A percentile compares a stretch with the other conserved stretches of the same genome.
These are phyloP conservation scores for Tromatobia lineatoria DNA, from an alignment of 2,888 invertebrate genomes.

Conservation along the genomic window DNA sequence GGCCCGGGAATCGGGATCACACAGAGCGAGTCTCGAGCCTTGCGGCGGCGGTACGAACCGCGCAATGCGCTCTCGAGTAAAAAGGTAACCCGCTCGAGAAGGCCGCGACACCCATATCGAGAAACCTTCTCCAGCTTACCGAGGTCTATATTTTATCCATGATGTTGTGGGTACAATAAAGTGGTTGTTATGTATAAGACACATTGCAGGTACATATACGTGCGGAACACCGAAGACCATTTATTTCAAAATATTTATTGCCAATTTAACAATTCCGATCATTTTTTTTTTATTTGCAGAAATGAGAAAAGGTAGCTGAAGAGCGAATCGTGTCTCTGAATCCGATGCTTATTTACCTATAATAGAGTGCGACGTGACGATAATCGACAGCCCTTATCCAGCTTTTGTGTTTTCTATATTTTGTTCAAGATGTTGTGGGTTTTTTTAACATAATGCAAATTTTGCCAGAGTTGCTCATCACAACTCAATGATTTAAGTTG, in stretches of 20 bases:
- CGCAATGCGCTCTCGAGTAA: slow-evolving; percentile 56
- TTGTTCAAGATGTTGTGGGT: no score
- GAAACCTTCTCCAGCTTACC: slow-evolving; percentile 57
- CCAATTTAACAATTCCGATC: slow-evolving; percentile 31
- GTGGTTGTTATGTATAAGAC: slow-evolving; percentile 42
- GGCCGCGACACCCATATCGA: slow-evolving; percentile 66
- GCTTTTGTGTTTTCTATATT: no score
- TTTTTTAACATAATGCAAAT: no score
- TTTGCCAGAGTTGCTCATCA: no score
- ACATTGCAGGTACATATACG: slow-evolving; percentile 39
- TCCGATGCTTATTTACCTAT: background rate
- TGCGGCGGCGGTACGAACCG: slow-evolving; percentile 20
- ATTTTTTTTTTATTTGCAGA: slow-evolving; percentile 16
- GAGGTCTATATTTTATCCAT: slow-evolving; percentile 68
- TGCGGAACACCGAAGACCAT: slow-evolving; percentile 6
- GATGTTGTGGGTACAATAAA: slow-evolving; percentile 55
- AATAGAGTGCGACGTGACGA: slow-evolving; percentile 56
- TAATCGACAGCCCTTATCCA: no score
- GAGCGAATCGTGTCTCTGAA: slow-evolving; percentile 14
- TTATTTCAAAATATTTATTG: slow-evolving; percentile 48
- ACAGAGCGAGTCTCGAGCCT: slow-evolving; percentile 33
- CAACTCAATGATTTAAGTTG: no score
- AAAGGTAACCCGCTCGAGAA: slow-evolving; percentile 51
- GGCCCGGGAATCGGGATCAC: slow-evolving; percentile 55
- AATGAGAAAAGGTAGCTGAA: slow-evolving; percentile 24